Evolutionary conservation across 2,113 vertebrate species (phyloP), one percentile per base, ranked within the genome.

Genomic region (Oncorhynchus mykiss): DNA sequence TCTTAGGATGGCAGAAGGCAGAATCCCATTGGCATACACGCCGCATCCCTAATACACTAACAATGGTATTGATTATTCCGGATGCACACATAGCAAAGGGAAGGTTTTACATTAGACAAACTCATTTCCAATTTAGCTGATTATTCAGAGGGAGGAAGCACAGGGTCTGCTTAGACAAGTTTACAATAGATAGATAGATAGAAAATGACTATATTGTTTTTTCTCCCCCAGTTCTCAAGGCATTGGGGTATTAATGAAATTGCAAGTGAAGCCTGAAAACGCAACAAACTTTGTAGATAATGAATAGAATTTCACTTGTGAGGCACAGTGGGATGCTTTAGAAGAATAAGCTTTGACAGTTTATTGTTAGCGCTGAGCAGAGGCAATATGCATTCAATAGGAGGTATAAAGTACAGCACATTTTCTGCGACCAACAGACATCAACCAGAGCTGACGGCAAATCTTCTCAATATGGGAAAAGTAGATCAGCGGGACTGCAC

Each of bases 1-100:
- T 73, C 71, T 73, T 62, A 60, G 64, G 71, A 73, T 73, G 65
- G 65, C 78, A 74, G 71, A 73, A 67, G 45, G 20, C 59, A 16
- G 51, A 45, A 7, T 27, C 70, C 48, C 39, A 45, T 34, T 68
- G 34, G 48, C 59, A 73, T 29, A 64, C 48, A 65, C 60, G 27
- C 74, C 67, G 77, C 75, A 77, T 70, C 51, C 48, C 75, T 74
- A 73, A 74, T 70, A 71, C 76, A 81, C 76, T 74, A 77, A 67
- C 75, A 66, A 75, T 66, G 60, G 45, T 66, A 80, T 80, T 62
- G 78, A 76, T 80, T 69, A 71, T 72, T 67, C 70, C 39, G 65
- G 59, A 59, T 73, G 71, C 70, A 60, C 22, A 75, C 67, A 65
- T 54, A 71, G 39, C 71, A 72, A 49, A 39, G 70, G 76, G 39